Base-by-base conservation (phyloP, 2,113 vertebrate genomes). In the Collichthys lucidus region DNA sequence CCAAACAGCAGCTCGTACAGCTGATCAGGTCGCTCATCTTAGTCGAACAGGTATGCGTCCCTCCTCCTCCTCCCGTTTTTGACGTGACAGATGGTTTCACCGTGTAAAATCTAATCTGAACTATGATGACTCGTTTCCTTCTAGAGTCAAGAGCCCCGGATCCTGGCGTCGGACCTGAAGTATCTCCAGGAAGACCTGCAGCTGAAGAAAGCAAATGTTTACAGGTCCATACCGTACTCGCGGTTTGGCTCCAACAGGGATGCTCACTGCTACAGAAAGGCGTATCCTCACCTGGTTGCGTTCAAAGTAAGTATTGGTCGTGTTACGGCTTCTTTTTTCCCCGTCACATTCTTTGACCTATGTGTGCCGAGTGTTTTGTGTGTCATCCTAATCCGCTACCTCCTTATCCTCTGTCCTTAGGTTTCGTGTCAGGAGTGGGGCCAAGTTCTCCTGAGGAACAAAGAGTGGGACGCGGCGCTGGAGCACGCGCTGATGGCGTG, bases 251-350 rank as follows among this genome's bases (percentile, higher is more conserved):
- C 94, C 67, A 95, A 95, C 84, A 83, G 94, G 29, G 94, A 95
- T 1, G 93, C 94, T 1, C 94, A 94, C 92, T 95, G 94, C 64
- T 95, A 93, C 87, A 92, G 94, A 9, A 96, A 95, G 74, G 95
- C 95, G 0, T 94, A 90, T 31, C 93, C 93, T 42, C 93, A 96
- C 77, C 77, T 96, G 2, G 46, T 94, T 66, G 93, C 92, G 0
- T 95, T 95, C 60, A 94, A 94, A 89, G 94, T 95, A 44, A 89
- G 91, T 87, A 20, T 44, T 0, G 16, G n/a, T 19, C 8, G 4
- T 24, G 2, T 63, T 46, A 0, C 6, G 4, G 17, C 19, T 14
- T 1, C 35, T 5, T 53, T 47, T 46, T 35, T 46, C 8, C 6
- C 31, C 35, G 7, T 40, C 35, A 40, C 35, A 40, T 46, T 46